Evolutionary conservation across 2,113 vertebrate genomes (phyloP), one percentile per base, ranked within the genome.

Genomic region (Planiliza haematocheilus): DNA sequence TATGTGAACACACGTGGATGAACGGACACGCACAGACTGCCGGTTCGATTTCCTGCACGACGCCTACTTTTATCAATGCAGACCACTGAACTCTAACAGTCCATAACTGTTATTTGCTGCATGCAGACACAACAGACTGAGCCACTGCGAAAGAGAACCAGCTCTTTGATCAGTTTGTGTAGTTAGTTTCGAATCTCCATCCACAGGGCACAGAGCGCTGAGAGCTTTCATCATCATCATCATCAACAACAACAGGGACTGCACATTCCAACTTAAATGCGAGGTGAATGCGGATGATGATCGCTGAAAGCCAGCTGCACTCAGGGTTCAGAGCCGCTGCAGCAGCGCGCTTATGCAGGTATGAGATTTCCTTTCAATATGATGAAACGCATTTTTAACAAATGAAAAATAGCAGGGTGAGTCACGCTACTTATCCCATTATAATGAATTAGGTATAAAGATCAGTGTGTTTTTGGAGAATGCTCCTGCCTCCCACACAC

Each of bases 391-490:
- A 18, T 45, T 68, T 67, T 63, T 36, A 59, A 17, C 30, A 21
- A 42, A 46, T 67, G 18, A 72, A 60, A 24, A 55, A 37, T 24
- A 34, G 14, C 14, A 20, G 16, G 14, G 17, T 64, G 60, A 76
- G 43, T 82, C 62, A 39, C 62, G 41, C 30, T 56, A 51, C 30
- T 69, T 42, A 24, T 64, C 67, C 49, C 30, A 58, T 74, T 64
- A 36, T 53, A 71, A 68, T 57, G 63, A 56, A 87, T 75, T 24
- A 60, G 53, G 41, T 57, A 68, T 49, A 48, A 74, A 58, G 37
- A 79, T 69, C 8, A 42, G 46, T 55, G 36, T 38, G 67, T n/a
- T 63, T 48, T 71, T 24, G 10, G 62, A 41, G 56, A 45, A 30
- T n/a, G 52, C 3, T 1, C 34, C 60, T 20, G 18, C 11, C 52